A percentile compares a stretch with the other conserved stretches of the same genome.
Evolutionary conservation across 1,140 invertebrate species (phyloP).

Genomic region (Drosophila lacteicornis): DNA sequence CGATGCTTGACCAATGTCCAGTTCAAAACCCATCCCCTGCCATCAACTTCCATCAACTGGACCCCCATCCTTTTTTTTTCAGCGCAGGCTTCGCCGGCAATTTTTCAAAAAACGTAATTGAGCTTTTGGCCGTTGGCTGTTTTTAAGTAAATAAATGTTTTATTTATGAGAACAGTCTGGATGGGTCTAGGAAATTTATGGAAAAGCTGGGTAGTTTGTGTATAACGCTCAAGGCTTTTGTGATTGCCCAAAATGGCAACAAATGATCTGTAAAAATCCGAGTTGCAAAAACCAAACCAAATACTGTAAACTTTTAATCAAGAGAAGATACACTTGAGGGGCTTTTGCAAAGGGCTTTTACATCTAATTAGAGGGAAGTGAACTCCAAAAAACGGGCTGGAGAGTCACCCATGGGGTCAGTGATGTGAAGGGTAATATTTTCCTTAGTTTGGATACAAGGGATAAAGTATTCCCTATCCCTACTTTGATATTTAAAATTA

Average conservation of each 20-base stretch:
- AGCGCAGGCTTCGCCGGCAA: conserved; percentile 32
- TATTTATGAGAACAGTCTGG: conserved; percentile 64
- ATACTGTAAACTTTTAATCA: conserved; percentile 72
- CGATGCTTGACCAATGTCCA: conserved; percentile 41
- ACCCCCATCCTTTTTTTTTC: not conserved
- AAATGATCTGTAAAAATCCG: conserved; percentile 74
- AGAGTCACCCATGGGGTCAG: not conserved
- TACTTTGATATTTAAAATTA: too few relatives aligned
- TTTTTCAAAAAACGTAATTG: conserved; percentile 77
- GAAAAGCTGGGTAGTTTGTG: not conserved
- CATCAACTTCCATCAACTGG: not conserved
- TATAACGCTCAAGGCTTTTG: conserved; percentile 12
- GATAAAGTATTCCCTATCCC: not conserved
- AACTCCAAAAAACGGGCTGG: not conserved
- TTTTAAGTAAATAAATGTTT: conserved; percentile 78
- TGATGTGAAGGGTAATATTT: not conserved
- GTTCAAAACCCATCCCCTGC: not conserved
- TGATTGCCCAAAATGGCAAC: conserved; percentile 60
- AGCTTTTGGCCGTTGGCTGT: conserved; percentile 67
- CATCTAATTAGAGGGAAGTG: conserved; percentile 65
- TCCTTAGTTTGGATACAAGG: not conserved
- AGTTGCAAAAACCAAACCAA: conserved; percentile 42
- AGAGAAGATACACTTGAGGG: conserved; percentile 52
- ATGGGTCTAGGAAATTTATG: not conserved
- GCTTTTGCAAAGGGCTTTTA: conserved; percentile 55